Evolutionary conservation across 2,888 invertebrate species (phyloP).

Genomic region (Drosophila borborema): DNA sequence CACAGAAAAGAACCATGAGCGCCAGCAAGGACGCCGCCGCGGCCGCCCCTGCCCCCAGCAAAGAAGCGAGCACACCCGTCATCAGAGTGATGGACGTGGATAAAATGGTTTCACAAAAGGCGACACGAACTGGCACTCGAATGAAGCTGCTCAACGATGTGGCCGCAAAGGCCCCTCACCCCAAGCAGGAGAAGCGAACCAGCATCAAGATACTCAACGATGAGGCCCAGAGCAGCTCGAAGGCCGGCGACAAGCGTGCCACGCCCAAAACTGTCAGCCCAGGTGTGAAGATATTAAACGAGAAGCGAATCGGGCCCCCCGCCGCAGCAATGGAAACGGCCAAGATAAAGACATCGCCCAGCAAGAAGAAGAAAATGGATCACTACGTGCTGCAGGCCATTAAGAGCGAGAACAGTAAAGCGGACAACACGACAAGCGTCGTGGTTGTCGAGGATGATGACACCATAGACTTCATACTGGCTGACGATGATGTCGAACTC

Average conservation of each 20-base stretch:
- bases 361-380: conserved; percentile 76
- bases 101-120: conserved; percentile 44
- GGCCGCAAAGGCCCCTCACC: conserved; percentile 10
- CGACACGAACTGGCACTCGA: conserved; percentile 52
- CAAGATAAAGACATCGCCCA: conserved; percentile 62
- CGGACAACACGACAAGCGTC: conserved; percentile 38
- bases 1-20: conserved; percentile 46
- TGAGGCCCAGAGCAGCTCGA: conserved; percentile 35
- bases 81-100: conserved; percentile 71
- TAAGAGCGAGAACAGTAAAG: conserved; percentile 72
- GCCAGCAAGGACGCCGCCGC: conserved; percentile 48
- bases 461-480: conserved; percentile 79
- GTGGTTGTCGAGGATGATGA: conserved; percentile 70
- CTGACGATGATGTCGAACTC: conserved; percentile 66
- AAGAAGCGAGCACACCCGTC: conserved; percentile 18
- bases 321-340: conserved; percentile 54
- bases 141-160: conserved; percentile 67
- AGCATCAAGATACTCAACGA: conserved; percentile 73
- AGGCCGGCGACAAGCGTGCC: conserved; percentile 42
- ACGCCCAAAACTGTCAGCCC: conserved; percentile 35
- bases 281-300: conserved; percentile 63
- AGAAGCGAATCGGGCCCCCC: conserved; percentile 48
- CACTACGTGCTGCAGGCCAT: conserved; percentile 81
- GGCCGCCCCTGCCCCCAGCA: conserved; percentile 10
- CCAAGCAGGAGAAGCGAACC: conserved; percentile 59